A percentile compares a stretch with the other conserved stretches of the same genome.
Conservation (phyloP, 2,797 vertebrate species). For the Todus mexicanus region DNA sequence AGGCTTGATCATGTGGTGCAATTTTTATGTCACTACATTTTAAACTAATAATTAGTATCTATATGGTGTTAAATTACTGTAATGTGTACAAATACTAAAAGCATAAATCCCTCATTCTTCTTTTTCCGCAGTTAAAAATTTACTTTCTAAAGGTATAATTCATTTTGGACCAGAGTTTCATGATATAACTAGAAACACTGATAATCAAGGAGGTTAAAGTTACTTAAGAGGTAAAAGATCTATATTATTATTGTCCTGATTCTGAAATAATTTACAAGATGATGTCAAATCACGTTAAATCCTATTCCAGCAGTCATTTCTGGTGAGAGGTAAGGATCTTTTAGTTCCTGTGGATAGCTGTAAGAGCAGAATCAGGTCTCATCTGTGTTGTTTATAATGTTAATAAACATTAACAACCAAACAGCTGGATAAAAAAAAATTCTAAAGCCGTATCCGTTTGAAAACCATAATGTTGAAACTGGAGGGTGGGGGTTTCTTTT, state of each 20-base stretch:
- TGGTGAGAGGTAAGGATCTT: background rate
- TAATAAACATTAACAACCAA: background rate
- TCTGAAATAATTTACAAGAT: background rate
- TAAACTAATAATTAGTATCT: background rate
- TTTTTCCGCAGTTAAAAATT: background rate
- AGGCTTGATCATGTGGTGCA: background rate
- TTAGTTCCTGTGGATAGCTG: background rate
- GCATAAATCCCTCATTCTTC: background rate
- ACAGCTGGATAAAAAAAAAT: background rate
- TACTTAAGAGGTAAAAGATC: background rate
- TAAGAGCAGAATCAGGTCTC: background rate
- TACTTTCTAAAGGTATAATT: background rate
- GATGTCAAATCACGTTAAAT: background rate
- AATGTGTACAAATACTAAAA: background rate
- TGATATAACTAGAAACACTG: background rate
- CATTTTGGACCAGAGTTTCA: background rate
- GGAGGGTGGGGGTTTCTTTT: background rate
- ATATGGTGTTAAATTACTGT: background rate
- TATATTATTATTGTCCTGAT: background rate
- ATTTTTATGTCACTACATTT: background rate
- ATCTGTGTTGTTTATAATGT: background rate
- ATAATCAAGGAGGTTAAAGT: background rate
- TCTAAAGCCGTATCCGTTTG: background rate
- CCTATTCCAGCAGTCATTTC: background rate
- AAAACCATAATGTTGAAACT: background rate